A percentile compares a stretch with the other conserved stretches of the same genome.
Evolutionary conservation across 2,888 invertebrate species (phyloP).

Genomic region (Andrena marginata): DNA sequence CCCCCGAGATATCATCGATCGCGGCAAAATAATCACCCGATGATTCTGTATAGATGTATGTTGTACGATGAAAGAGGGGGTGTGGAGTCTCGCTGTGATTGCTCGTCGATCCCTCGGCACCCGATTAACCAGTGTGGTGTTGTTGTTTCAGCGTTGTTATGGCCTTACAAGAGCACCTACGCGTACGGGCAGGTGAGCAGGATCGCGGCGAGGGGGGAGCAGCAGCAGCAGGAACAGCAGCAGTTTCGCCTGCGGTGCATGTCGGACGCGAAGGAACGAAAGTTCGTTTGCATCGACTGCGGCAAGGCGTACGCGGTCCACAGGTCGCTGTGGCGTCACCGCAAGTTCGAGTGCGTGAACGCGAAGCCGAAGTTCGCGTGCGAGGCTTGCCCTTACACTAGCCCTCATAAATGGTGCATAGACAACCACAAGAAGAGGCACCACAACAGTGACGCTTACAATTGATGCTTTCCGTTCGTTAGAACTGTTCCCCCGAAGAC

Average conservation of each 20-base stretch:
- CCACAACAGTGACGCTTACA: conserved; percentile 62
- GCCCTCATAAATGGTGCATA: conserved; percentile 81
- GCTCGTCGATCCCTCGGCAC: not conserved
- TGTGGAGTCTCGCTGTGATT: not conserved
- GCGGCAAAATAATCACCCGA: not conserved
- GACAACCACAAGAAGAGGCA: conserved; percentile 79
- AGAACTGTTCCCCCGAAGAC: not conserved
- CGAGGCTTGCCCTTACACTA: conserved; percentile 77
- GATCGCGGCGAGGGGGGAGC: conserved; percentile 15
- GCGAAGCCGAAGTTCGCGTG: conserved; percentile 78
- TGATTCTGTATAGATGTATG: not conserved
- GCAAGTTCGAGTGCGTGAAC: conserved; percentile 82
- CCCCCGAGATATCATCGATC: not conserved
- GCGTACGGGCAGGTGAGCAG: conserved; percentile 27
- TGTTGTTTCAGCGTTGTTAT: conserved; percentile 70
- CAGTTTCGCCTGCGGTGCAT: conserved; percentile 12
- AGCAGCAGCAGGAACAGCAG: conserved; percentile 26
- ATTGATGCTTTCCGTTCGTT: conserved; percentile 7
- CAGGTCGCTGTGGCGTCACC: conserved; percentile 81
- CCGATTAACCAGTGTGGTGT: conserved; percentile 50
- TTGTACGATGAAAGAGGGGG: not conserved
- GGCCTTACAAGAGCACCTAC: conserved; percentile 63
- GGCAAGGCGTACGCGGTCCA: conserved; percentile 80
- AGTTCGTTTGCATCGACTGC: conserved; percentile 77
- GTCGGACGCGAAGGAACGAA: conserved; percentile 43